A percentile compares a stretch with the other conserved stretches of the same genome.
Evolutionary conservation across 1,140 invertebrate genomes (phyloP).

Genomic region (Heliconius melpomene): DNA sequence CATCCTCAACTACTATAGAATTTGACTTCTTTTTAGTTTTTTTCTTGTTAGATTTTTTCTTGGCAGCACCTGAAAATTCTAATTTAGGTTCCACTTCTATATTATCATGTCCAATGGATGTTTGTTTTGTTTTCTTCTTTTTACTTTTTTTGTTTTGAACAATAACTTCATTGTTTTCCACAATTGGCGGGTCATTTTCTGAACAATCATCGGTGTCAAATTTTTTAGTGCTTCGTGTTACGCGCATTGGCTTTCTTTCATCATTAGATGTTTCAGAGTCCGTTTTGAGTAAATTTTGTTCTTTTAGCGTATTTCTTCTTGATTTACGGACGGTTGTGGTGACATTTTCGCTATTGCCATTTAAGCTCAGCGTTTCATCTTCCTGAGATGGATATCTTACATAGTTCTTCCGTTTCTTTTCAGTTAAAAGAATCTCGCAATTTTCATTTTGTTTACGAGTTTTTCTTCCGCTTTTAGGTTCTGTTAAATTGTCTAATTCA

Average conservation of each 20-base stretch:
- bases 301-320: conserved; percentile 56
- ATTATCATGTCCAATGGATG: conserved; percentile 28
- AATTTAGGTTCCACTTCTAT: conserved; percentile 17
- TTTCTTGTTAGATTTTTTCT: conserved; percentile 55
- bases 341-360: conserved; percentile 21
- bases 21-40: conserved; percentile 47
- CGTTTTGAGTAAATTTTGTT: conserved; percentile 46
- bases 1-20: conserved; percentile 39
- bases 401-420: conserved; percentile 60
- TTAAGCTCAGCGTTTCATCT: conserved; percentile 32
- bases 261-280: conserved; percentile 38
- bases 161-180: conserved; percentile 28
- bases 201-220: conserved; percentile 21
- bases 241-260: conserved; percentile 34
- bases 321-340: neutral
- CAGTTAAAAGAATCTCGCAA: conserved; percentile 38
- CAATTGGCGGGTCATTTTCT: conserved; percentile 34
- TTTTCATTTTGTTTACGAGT: conserved; percentile 56
- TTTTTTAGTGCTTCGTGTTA: conserved; percentile 48
- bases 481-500: conserved; percentile 30
- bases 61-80: conserved; percentile 29
- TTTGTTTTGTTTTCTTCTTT: conserved; percentile 49
- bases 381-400: conserved; percentile 62
- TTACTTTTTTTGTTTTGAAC: conserved; percentile 48
- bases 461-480: conserved; percentile 51